Percentiles rank a stretch among this genome's conserved stretches.
Evolutionary conservation across 2,888 invertebrate species (phyloP).

Genomic region (Dinocampus coccinellae): DNA sequence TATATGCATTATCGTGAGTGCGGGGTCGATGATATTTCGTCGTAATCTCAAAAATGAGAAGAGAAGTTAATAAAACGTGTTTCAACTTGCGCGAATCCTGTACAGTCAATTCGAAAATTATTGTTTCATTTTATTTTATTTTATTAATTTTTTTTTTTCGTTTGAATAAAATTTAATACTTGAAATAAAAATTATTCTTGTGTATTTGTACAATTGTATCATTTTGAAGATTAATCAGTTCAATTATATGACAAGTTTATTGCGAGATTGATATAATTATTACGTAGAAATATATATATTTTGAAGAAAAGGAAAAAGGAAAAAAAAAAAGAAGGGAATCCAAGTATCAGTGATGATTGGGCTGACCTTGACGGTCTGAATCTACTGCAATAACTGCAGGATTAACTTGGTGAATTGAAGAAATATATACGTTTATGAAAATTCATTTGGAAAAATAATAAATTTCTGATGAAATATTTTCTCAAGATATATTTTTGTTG

Average conservation of each 20-base stretch:
- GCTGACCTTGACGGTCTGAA: conserved; percentile 57
- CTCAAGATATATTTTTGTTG: not conserved
- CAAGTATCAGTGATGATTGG: conserved; percentile 58
- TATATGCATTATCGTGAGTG: not conserved
- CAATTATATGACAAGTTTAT: conserved; percentile 20
- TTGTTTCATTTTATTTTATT: conserved; percentile 7
- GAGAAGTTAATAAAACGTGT: conserved; percentile 57
- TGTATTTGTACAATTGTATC: not conserved
- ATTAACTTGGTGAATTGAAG: not conserved
- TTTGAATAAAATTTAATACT: not conserved
- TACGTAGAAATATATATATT: no score
- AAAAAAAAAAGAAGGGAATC: conserved; percentile 37
- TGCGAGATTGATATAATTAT: conserved; percentile 9
- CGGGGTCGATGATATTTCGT: conserved; percentile 14
- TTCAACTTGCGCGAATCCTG: conserved; percentile 53
- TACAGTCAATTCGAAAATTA: conserved; percentile 57
- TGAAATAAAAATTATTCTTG: not conserved
- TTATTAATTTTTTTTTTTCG: not conserved
- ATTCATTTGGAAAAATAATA: not conserved
- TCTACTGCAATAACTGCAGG: conserved; percentile 39
- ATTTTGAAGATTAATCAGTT: conserved; percentile 16
- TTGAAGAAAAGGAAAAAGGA: no score
- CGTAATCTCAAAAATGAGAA: conserved; percentile 29
- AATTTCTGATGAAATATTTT: no score
- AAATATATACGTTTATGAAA: no score